phyloP scores from a whole-genome alignment of 2,888 invertebrate genomes.

The Tenodera sinensis region DNA sequence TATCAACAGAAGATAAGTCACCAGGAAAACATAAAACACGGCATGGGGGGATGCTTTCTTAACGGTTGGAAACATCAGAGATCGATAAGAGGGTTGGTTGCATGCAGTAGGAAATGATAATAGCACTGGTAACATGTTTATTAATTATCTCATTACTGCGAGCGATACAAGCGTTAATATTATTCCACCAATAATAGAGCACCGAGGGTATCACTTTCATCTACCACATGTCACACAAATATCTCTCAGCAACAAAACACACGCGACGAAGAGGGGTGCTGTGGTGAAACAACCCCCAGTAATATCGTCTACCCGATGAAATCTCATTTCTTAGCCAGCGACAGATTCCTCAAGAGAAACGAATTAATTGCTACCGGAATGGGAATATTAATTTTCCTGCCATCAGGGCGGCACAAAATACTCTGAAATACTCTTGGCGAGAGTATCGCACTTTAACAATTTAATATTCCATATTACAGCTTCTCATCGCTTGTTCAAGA shows the following conservation, averaged over 20 bases:
- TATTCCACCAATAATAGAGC: not conserved
- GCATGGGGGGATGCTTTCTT: not conserved
- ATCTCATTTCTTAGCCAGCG: no score
- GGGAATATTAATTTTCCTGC: no score
- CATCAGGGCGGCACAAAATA: no score
- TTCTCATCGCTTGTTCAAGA: no score
- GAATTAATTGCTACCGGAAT: no score
- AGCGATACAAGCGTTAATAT: not conserved
- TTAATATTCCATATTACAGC: no score
- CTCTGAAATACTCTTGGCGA: no score
- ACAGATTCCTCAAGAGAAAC: no score
- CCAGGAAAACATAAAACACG: not conserved
- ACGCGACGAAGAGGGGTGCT: no score
- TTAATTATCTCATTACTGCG: not conserved
- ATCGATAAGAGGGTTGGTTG: not conserved
- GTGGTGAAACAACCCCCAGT: no score
- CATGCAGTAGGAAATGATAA: not conserved
- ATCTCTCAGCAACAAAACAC: not conserved
- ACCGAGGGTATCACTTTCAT: not conserved
- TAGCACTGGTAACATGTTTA: not conserved
- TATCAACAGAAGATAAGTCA: not conserved
- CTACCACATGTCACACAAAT: not conserved
- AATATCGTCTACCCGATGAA: no score
- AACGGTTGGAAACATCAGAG: not conserved
- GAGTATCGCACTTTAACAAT: no score